Percentiles rank a stretch among this genome's conserved stretches.
Evolutionary conservation across 2,797 vertebrate species (phyloP).

Genomic region (Mormyrops attenuatus): DNA sequence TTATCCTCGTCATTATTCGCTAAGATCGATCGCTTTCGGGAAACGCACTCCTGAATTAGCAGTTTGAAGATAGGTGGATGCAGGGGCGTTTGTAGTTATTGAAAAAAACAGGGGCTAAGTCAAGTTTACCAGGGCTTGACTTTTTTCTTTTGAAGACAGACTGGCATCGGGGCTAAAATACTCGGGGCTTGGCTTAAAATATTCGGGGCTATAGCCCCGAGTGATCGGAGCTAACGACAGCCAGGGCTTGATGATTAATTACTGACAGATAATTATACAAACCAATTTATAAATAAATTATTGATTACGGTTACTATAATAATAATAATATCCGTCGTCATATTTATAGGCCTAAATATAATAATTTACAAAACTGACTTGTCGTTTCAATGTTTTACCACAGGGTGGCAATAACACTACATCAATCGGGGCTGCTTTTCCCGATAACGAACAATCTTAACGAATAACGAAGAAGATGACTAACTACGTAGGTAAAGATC

Average conservation of each 20-base stretch:
- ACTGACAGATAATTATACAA: not conserved
- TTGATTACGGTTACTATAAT: not conserved
- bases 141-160: not conserved
- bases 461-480: not conserved
- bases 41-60: not conserved
- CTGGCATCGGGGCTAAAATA: not conserved
- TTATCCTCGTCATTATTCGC: too few species aligned
- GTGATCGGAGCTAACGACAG: not conserved
- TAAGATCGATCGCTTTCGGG: too few species aligned
- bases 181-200: not conserved
- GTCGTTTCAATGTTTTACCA: conserved; percentile 12
- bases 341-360: not conserved
- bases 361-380: not conserved
- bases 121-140: not conserved
- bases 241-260: not conserved
- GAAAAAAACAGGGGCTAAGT: not conserved
- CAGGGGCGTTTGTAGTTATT: not conserved
- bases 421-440: not conserved
- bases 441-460: not conserved
- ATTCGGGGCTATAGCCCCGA: not conserved
- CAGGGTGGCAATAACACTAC: conserved; percentile 19
- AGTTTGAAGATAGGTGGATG: not conserved
- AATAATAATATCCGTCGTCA: not conserved
- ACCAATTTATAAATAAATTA: not conserved
- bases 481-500: not conserved